Conservation (phyloP, 2,113 vertebrate species). For the Campylomormyrus tamandua region DNA sequence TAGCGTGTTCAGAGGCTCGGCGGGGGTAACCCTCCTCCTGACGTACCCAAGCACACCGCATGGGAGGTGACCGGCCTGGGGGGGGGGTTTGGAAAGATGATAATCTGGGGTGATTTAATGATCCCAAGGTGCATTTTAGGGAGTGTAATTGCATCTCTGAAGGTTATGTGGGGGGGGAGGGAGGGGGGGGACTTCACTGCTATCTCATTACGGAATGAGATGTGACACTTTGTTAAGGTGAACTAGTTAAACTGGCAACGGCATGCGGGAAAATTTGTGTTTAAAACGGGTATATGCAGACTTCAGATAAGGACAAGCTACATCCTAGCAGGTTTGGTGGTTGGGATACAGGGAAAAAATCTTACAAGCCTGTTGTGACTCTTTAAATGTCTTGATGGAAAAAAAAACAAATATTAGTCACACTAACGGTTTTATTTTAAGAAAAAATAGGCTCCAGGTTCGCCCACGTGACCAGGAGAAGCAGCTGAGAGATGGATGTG, state of each 20-base stretch:
- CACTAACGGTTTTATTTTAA: neutral
- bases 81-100: neutral
- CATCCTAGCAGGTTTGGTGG: neutral
- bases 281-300: neutral
- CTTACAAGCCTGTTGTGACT: neutral
- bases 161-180: neutral
- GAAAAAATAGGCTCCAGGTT: neutral
- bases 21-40: conserved; percentile 18
- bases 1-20: neutral
- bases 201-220: neutral
- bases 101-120: conserved; percentile 26
- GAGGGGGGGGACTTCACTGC: too few species aligned
- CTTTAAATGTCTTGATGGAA: neutral
- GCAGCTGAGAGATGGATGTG: neutral
- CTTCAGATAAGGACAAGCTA: neutral
- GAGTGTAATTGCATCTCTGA: neutral
- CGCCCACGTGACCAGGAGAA: neutral
- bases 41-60: neutral
- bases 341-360: neutral
- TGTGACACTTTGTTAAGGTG: neutral
- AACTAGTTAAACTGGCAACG: neutral
- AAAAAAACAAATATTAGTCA: neutral
- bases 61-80: neutral
- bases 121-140: neutral
- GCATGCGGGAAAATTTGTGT: neutral